A percentile compares a stretch with the other conserved stretches of the same genome.
phyloP scores from a whole-genome alignment of 1,140 invertebrate genomes.

The Neoseiulus cucumeris region DNA sequence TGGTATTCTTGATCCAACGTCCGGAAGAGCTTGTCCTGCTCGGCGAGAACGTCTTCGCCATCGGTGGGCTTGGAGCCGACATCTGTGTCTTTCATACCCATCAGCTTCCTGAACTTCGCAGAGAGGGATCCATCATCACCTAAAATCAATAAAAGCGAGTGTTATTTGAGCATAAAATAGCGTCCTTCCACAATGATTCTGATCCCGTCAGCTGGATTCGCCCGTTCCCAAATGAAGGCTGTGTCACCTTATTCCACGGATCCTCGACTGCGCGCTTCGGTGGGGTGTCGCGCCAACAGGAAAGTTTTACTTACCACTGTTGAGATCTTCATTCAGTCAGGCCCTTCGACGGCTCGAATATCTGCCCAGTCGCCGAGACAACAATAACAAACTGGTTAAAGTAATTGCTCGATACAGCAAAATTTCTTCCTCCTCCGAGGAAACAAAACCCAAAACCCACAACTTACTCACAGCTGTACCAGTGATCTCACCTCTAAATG shows the following conservation, averaged over 20 bases:
- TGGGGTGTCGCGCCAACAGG: too few species aligned
- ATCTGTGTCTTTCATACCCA: conserved; percentile 62
- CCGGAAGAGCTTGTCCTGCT: conserved; percentile 73
- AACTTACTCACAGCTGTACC: not conserved
- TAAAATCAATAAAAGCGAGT: not conserved
- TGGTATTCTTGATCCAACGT: conserved; percentile 85
- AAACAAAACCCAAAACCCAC: not conserved
- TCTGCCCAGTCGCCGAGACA: conserved; percentile 11
- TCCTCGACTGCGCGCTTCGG: too few species aligned
- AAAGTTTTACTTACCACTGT: too few species aligned
- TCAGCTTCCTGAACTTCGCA: conserved; percentile 81
- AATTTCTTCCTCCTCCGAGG: not conserved
- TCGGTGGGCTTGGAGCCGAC: not conserved
- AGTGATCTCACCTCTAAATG: not conserved
- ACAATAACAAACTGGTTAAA: conserved; percentile 11
- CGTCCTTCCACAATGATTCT: too few species aligned
- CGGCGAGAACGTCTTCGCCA: conserved; percentile 33
- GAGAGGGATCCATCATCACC: conserved; percentile 73
- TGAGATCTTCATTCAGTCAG: too few species aligned
- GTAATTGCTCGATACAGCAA: not conserved
- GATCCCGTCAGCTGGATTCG: too few species aligned
- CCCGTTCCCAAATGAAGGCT: too few species aligned
- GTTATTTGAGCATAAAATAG: too few species aligned
- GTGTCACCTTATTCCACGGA: too few species aligned
- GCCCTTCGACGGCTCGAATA: not conserved